Percentiles rank a stretch among this genome's conserved stretches.
These are phyloP conservation scores for Gymnodraco acuticeps DNA, from an alignment of 2,797 vertebrate genomes.

Conservation along the genomic window DNA sequence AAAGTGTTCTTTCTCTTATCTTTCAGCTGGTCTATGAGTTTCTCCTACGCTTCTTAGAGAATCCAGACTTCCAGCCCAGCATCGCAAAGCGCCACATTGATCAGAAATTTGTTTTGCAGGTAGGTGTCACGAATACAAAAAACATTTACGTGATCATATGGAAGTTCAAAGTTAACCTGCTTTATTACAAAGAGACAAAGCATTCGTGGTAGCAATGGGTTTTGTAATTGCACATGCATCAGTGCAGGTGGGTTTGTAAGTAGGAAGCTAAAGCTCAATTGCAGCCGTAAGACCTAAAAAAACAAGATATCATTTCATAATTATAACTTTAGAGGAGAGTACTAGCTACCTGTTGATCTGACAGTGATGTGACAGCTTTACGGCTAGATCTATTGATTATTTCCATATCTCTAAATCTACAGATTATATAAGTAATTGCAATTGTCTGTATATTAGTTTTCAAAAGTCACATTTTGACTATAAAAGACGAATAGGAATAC, in stretches of 20 bases:
- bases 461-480: neutral
- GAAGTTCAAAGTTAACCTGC: neutral
- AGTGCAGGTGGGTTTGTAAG: neutral
- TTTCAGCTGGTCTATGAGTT: constrained; percentile 98
- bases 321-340: neutral
- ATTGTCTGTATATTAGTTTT: neutral
- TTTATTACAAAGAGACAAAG: neutral
- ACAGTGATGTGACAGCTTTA: neutral
- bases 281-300: no score
- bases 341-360: neutral
- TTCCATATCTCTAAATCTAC: neutral
- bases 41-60: constrained; percentile 97
- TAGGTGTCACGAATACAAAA: constrained; percentile 66
- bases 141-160: neutral
- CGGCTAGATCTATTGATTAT: neutral
- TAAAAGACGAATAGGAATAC: neutral
- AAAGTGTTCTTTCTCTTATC: constrained; percentile 21
- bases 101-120: constrained; percentile 99
- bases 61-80: constrained; percentile 97
- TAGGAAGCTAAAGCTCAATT: neutral
- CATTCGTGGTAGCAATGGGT: neutral
- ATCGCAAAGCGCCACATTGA: constrained; percentile 96
- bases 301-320: no score
- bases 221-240: neutral
- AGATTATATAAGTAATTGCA: neutral